A percentile compares a stretch with the other conserved stretches of the same genome.
Conservation (phyloP, 2,888 invertebrate species). For the Acleris cristana region DNA sequence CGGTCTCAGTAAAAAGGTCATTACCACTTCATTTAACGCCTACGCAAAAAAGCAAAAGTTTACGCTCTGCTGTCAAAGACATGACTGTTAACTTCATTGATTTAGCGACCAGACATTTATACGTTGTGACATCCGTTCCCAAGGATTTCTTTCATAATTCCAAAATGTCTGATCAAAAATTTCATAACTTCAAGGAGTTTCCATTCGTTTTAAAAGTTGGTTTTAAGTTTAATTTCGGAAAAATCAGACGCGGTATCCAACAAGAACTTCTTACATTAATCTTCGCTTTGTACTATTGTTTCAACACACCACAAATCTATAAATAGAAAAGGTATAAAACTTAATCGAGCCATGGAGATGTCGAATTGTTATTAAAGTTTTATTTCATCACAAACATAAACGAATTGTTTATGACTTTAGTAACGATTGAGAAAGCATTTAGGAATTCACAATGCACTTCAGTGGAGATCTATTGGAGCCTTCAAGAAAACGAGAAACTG, state of each 20-base stretch:
- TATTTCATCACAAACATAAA: background rate
- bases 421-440: background rate
- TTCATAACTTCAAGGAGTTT: too few relatives aligned
- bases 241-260: background rate
- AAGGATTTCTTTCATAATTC: conserved; percentile 20
- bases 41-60: background rate
- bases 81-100: background rate
- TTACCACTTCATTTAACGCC: background rate
- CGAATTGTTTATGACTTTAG: background rate
- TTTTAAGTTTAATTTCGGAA: background rate
- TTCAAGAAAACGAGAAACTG: too few relatives aligned
- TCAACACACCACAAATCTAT: background rate
- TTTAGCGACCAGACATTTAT: background rate
- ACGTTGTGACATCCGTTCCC: conserved; percentile 23
- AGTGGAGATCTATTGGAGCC: too few relatives aligned
- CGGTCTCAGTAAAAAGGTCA: background rate
- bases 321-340: background rate
- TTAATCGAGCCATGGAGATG: background rate
- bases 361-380: background rate
- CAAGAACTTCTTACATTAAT: background rate
- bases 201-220: too few relatives aligned
- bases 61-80: background rate
- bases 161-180: too few relatives aligned
- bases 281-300: background rate
- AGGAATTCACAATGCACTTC: too few relatives aligned